Conservation (phyloP, 1,140 invertebrate genomes). For the Carcinoscorpius rotundicauda region DNA sequence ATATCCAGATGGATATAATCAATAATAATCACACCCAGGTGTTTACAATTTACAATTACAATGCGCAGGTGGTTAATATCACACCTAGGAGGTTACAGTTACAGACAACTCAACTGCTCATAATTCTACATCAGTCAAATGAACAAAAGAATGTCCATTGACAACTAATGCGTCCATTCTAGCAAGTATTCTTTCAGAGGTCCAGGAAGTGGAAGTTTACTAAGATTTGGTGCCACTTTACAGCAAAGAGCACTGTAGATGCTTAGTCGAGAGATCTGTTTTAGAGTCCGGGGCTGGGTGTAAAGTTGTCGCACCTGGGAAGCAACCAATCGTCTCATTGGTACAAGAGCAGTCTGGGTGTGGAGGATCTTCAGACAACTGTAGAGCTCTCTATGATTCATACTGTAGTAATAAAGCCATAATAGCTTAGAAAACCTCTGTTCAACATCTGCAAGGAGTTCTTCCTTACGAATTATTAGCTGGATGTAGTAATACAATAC, state of each 20-base stretch:
- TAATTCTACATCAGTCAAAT: no score
- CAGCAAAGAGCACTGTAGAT: conserved; percentile 47
- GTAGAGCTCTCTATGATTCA: conserved; percentile 50
- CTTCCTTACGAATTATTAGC: conserved; percentile 50
- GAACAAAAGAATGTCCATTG: no score
- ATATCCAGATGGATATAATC: no score
- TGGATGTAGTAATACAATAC: conserved; percentile 52
- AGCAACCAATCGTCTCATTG: conserved; percentile 46
- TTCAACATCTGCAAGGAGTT: conserved; percentile 45
- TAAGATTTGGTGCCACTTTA: conserved; percentile 46
- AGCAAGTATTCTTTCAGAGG: conserved; percentile 54
- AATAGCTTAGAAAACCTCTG: conserved; percentile 49
- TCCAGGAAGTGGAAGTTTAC: conserved; percentile 50
- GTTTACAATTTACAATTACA: no score
- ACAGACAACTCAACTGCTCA: no score
- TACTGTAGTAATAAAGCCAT: conserved; percentile 50
- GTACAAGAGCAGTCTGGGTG: conserved; percentile 50
- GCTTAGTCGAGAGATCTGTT: conserved; percentile 47
- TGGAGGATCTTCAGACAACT: conserved; percentile 45
- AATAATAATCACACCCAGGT: no score
- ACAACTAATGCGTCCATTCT: conserved; percentile 41
- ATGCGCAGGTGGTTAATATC: no score
- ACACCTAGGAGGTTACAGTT: no score
- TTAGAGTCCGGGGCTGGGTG: conserved; percentile 42
- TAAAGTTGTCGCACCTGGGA: conserved; percentile 46